Evolutionary conservation across 1,140 invertebrate genomes (phyloP).

Genomic region (Teleopsis dalmanni): DNA sequence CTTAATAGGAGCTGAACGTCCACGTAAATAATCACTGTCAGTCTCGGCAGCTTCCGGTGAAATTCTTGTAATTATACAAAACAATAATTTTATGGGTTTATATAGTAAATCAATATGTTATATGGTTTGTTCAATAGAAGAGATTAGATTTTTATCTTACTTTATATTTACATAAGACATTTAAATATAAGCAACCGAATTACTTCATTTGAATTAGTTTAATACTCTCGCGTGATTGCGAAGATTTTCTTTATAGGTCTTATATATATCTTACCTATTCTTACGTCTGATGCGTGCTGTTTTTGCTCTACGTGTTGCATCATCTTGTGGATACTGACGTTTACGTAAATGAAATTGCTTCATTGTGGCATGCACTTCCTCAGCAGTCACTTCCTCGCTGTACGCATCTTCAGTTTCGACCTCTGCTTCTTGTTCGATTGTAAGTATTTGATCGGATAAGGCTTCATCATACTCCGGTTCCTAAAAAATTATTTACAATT

Average conservation of each 20-base stretch:
- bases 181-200: too few species aligned
- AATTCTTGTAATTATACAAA: slow-evolving; percentile 15
- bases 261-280: slow-evolving; percentile 24
- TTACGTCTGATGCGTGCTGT: slow-evolving; percentile 31
- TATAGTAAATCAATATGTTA: too few species aligned
- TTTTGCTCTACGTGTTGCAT: slow-evolving; percentile 34
- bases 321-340: slow-evolving; percentile 33
- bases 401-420: slow-evolving; percentile 31
- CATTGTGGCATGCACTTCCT: slow-evolving; percentile 42
- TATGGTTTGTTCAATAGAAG: too few species aligned
- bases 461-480: slow-evolving; percentile 31
- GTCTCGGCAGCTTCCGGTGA: slow-evolving; percentile 25
- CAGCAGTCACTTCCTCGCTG: slow-evolving; percentile 32
- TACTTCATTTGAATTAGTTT: too few species aligned
- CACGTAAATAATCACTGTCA: slow-evolving; percentile 12
- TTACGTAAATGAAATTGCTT: slow-evolving; percentile 40
- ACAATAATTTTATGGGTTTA: background rate
- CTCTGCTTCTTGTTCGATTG: slow-evolving; percentile 35
- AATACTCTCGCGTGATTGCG: too few species aligned
- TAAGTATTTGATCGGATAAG: slow-evolving; percentile 31
- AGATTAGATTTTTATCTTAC: too few species aligned
- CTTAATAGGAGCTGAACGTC: slow-evolving; percentile 31
- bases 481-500: slow-evolving; percentile 10
- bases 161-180: too few species aligned
- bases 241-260: too few species aligned